phyloP scores from a whole-genome alignment of 1,140 invertebrate genomes.

The Elysia chlorotica region DNA sequence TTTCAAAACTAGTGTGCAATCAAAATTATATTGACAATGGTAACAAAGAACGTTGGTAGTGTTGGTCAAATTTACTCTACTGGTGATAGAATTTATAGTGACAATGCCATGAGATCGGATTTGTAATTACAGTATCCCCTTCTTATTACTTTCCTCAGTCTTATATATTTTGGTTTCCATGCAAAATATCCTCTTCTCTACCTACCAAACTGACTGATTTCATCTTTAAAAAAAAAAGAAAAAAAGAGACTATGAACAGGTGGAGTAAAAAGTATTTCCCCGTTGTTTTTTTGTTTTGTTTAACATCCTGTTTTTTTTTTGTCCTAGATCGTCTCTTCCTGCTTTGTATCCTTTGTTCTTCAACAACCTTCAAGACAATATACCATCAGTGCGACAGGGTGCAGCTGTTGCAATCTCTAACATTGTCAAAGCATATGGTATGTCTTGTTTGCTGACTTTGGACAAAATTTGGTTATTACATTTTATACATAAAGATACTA shows the following conservation, averaged over 20 bases:
- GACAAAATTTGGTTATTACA: too few species aligned
- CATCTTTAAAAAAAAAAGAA: neutral
- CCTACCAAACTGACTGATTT: too few species aligned
- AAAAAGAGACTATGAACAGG: neutral
- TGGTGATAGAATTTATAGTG: too few species aligned
- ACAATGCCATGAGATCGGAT: neutral
- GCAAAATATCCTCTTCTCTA: neutral
- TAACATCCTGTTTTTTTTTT: too few species aligned
- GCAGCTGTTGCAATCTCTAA: constrained; percentile 65
- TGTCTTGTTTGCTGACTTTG: too few species aligned
- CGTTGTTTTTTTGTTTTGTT: too few species aligned
- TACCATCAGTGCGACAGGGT: constrained; percentile 67
- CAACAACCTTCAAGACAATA: constrained; percentile 67
- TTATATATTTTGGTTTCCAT: neutral
- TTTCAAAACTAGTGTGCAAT: too few species aligned
- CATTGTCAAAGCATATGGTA: constrained; percentile 65
- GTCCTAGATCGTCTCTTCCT: constrained; percentile 39
- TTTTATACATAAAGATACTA: too few species aligned
- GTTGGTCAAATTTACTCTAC: too few species aligned
- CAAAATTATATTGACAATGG: too few species aligned
- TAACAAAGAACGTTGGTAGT: too few species aligned
- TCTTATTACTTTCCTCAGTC: neutral
- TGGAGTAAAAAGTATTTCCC: neutral
- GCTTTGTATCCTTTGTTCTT: constrained; percentile 66
- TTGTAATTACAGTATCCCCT: neutral